Base-by-base conservation (phyloP, 2,113 vertebrate genomes). In the Pterocles burchelli region DNA sequence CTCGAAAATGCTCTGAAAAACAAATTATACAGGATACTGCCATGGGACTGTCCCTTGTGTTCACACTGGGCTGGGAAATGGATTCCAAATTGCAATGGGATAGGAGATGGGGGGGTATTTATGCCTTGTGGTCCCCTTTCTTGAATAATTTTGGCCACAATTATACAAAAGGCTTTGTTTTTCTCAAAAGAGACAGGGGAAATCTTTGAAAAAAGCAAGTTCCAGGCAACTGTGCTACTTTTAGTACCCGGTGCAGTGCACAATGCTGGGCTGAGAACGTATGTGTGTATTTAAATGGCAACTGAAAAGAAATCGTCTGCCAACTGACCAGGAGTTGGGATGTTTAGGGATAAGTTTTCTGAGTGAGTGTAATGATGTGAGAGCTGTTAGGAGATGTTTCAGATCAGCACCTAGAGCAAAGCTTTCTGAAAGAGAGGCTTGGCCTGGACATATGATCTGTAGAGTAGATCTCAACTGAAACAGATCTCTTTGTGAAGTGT, bases 131-230 rank as follows among this genome's bases (percentile, higher is more conserved):
- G 29, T 49, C 88, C 41, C 48, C 21, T 25, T 73, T 46, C 33
- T 73, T 83, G 29, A 86, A 75, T 61, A 0, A 13, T 67, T 77
- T 80, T 88, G n/a, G 57, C 57, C 61, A 65, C 34, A 63, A 71
- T 59, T 48, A 77, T 67, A 95, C 55, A 95, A 92, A 96, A 74
- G 65, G 43, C 78, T 92, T 96, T 94, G 59, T 80, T 96, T 92
- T 83, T 25, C n/a, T 79, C 29, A 45, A 74, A 92, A 94, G 13
- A 71, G 34, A 26, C 21, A 10, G 20, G 45, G 45, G 11, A 88
- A 71, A 76, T 33, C 66, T 79, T 58, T 88, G 66, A 90, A 93
- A 93, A 88, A 52, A 19, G 72, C 79, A 78, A 88, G 17, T 86
- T 92, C 83, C 77, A 70, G 79, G 65, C 75, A 94, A 22, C 15